These are phyloP conservation scores for Vanessa tameamea DNA, from an alignment of 1,140 invertebrate species.

Conservation along the genomic window DNA sequence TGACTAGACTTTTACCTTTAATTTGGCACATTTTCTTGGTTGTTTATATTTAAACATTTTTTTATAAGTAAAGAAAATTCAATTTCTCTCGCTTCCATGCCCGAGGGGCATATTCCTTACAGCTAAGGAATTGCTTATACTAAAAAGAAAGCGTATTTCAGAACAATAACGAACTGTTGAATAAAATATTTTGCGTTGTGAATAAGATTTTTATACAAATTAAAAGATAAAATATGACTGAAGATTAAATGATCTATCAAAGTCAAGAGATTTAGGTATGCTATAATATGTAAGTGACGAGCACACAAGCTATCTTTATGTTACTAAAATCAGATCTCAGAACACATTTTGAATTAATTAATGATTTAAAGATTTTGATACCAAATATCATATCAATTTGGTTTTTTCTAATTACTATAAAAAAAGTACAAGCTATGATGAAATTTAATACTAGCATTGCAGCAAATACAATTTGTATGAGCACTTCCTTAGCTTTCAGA, in stretches of 20 bases:
- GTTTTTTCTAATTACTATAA: no score
- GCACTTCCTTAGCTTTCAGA: neutral
- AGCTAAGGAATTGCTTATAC: conserved; percentile 17
- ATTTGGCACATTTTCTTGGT: conserved; percentile 26
- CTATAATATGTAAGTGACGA: no score
- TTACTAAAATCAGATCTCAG: no score
- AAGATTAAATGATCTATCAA: no score
- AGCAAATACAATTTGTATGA: neutral
- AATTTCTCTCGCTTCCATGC: conserved; percentile 16
- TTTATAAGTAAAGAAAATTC: conserved; percentile 15
- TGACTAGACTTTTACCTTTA: conserved; percentile 20
- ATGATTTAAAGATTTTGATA: no score
- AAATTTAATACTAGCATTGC: no score
- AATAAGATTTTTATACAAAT: neutral
- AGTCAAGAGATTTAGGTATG: no score
- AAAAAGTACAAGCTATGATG: no score
- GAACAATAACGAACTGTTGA: neutral
- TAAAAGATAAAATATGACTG: no score
- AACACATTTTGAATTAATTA: no score
- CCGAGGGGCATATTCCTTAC: conserved; percentile 19
- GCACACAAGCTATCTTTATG: no score
- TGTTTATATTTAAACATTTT: conserved; percentile 16
- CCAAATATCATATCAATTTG: no score
- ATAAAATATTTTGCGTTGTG: neutral
- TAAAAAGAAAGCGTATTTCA: neutral